Percentiles rank a stretch among this genome's conserved stretches.
Evolutionary conservation across 2,113 vertebrate genomes (phyloP).

Genomic region (Connochaetes taurinus): DNA sequence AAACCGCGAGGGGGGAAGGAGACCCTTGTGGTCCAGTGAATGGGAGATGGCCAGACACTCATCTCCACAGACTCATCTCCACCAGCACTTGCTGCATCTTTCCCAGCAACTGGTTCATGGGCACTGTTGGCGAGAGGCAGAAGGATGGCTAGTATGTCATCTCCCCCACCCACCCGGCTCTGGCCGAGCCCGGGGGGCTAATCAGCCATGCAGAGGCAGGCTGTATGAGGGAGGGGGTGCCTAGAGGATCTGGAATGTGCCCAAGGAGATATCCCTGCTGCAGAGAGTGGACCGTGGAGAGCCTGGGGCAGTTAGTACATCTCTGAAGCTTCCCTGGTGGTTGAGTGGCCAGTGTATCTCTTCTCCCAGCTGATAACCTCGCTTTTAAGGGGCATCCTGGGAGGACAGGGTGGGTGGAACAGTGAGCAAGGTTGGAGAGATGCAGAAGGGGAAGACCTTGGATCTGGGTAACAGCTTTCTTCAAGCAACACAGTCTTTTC

Average conservation of each 20-base stretch:
- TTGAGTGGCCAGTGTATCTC: neutral
- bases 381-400: neutral
- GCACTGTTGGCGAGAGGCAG: neutral
- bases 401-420: neutral
- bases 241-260: neutral
- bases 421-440: neutral
- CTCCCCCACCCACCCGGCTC: neutral
- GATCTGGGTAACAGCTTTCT: neutral
- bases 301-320: neutral
- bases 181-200: neutral
- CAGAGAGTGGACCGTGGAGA: neutral
- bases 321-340: neutral
- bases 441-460: neutral
- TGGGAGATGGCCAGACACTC: too few species aligned
- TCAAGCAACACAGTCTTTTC: neutral
- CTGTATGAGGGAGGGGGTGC: neutral
- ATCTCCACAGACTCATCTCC: accelerated
- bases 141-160: neutral
- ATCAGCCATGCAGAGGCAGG: neutral
- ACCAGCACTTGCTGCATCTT: neutral
- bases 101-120: neutral
- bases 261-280: neutral
- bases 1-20: neutral
- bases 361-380: neutral
- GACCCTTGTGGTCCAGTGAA: neutral